Evolutionary conservation across 2,113 vertebrate species (phyloP).

Genomic region (Cyanoramphus novaezelandiae): DNA sequence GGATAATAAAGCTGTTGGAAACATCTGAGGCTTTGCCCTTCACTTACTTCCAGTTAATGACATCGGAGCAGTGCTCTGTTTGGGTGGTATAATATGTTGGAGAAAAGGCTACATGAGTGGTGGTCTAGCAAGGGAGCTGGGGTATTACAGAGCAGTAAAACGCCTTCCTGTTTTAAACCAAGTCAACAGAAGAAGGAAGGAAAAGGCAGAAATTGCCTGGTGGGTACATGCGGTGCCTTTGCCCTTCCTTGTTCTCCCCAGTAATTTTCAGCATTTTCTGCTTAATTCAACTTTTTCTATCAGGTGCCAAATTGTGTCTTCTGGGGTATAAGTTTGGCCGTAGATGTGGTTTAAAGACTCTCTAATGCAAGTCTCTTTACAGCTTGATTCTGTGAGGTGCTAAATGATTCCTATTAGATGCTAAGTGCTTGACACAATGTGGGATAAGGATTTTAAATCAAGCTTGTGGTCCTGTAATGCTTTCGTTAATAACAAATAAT

Average conservation of each 20-base stretch:
- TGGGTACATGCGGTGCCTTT: not conserved
- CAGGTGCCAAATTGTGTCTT: not conserved
- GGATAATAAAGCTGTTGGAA: not conserved
- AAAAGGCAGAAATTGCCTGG: not conserved
- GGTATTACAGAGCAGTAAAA: not conserved
- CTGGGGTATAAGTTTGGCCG: not conserved
- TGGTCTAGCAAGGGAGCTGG: not conserved
- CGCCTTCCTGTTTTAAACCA: not conserved
- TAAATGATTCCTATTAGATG: not conserved
- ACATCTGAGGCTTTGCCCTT: not conserved
- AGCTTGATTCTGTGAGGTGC: not conserved
- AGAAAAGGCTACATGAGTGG: accelerated
- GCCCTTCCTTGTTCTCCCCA: not conserved
- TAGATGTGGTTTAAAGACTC: not conserved
- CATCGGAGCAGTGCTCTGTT: not conserved
- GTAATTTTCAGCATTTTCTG: not conserved
- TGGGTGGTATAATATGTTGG: not conserved
- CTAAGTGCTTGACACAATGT: not conserved
- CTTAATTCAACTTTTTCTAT: not conserved
- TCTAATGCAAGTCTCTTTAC: not conserved
- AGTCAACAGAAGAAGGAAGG: not conserved
- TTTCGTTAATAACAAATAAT: not conserved
- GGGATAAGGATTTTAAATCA: not conserved
- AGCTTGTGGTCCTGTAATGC: not conserved
- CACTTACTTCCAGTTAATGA: not conserved